Evolutionary conservation across 1,140 invertebrate genomes (phyloP).

Genomic region (Harlomillsia oculata): DNA sequence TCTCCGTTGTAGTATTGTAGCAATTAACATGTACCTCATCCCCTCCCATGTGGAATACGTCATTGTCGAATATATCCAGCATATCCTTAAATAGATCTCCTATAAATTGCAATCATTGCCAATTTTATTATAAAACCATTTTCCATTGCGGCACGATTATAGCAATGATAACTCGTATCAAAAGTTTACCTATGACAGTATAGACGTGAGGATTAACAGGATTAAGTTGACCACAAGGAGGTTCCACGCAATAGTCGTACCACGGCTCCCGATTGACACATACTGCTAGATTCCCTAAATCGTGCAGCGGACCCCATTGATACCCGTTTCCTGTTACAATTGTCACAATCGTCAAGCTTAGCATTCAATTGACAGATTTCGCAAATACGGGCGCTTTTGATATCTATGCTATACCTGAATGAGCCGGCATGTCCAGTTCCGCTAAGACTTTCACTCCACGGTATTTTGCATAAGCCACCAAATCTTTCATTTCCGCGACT

Average conservation of each 20-base stretch:
- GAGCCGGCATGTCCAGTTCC: conserved; percentile 40
- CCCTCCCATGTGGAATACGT: conserved; percentile 39
- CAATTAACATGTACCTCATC: conserved; percentile 37
- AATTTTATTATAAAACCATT: background rate
- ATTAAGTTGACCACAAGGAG: conserved; percentile 34
- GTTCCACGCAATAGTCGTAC: conserved; percentile 29
- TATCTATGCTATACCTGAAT: conserved; percentile 31
- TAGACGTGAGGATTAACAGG: conserved; percentile 29
- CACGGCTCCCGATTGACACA: conserved; percentile 35
- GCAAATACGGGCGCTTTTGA: background rate
- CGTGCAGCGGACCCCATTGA: conserved; percentile 32
- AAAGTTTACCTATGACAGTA: conserved; percentile 25
- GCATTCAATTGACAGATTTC: background rate
- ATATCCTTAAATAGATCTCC: conserved; percentile 22
- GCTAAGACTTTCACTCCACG: conserved; percentile 42
- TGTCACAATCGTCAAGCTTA: background rate
- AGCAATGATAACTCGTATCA: background rate
- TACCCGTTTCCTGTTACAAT: conserved; percentile 27
- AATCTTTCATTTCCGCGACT: conserved; percentile 34
- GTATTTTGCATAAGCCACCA: conserved; percentile 37
- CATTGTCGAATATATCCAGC: conserved; percentile 41
- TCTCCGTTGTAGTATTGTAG: conserved; percentile 36
- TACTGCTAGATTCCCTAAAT: conserved; percentile 29
- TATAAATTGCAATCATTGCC: background rate
- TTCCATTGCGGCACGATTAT: background rate